Evolutionary conservation across 2,113 vertebrate species (phyloP), one percentile per base, ranked within the genome.

Genomic region (Cairina moschata): DNA sequence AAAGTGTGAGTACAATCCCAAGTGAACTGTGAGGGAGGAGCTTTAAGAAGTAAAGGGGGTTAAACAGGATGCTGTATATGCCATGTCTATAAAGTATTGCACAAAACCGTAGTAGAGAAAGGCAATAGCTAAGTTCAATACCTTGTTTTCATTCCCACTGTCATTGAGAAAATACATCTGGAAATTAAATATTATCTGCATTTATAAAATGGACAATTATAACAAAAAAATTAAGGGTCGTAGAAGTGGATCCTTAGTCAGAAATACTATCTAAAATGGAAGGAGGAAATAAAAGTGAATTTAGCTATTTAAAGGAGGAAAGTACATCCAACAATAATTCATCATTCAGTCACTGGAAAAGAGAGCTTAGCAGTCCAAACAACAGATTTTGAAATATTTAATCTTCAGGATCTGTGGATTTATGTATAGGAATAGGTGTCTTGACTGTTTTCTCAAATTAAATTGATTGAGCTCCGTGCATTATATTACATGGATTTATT

Each of bases 271-370:
- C 72, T 80, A 25, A 5, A 34, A 13, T 60, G 11, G 36, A 83
- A 82, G 60, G 50, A 62, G 58, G 36, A 93, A 89, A 83, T 92
- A 95, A 95, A 91, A 87, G 40, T 66, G 28, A 91, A 94, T 94
- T 90, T 73, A 62, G 67, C 28, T 92, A 67, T 38, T 85, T 68
- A 85, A 94, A 31, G 11, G 25, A 81, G 65, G 36, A 55, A 83
- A 91, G 65, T 2, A 29, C 34, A 67, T 88, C 50, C 46, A 76
- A 29, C 17, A 78, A 50, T 77, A 96, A 95, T 83, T 80, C 67
- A 74, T n/a, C 31, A 67, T 88, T 87, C 87, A 86, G 67, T 46
- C 56, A 60, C 26, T 38, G 36, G 65, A 23, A 91, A 77, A 81
- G 60, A 60, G 14, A 88, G 36, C 5, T 86, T 90, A 90, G 48